Evolutionary conservation across 2,888 invertebrate species (phyloP).

Genomic region (Plebejus anna): DNA sequence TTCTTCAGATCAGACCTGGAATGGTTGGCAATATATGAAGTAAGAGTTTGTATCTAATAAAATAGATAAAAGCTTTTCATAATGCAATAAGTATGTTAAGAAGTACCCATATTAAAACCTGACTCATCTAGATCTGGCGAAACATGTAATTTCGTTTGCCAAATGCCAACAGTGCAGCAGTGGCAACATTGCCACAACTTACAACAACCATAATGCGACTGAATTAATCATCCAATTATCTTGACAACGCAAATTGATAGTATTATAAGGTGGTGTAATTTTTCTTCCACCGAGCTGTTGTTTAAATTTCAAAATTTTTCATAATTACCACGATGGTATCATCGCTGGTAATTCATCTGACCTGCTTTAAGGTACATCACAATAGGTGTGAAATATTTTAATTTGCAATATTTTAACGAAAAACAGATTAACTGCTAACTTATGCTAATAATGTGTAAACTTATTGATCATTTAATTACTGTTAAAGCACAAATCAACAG

Average conservation of each 20-base stretch:
- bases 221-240: constrained; percentile 11
- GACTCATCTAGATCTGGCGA: constrained; percentile 29
- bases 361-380: constrained; percentile 3
- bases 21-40: constrained; percentile 28
- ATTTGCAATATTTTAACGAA: not conserved
- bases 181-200: not conserved
- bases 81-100: not conserved
- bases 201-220: not conserved
- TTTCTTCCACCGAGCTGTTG: not conserved
- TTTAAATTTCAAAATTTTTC: constrained; percentile 22
- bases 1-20: constrained; percentile 80
- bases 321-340: constrained; percentile 17
- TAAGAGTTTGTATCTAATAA: no score
- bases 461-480: not conserved
- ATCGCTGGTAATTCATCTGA: not conserved
- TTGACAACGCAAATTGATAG: not conserved
- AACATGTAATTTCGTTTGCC: constrained; percentile 29
- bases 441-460: not conserved
- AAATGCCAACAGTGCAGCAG: not conserved
- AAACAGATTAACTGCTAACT: not conserved
- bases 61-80: not conserved
- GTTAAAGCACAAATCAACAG: no score
- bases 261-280: constrained; percentile 2
- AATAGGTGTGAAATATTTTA: constrained; percentile 11
- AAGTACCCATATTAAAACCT: not conserved